Conservation (phyloP, 2,113 vertebrate genomes). For the Rhea americana region DNA sequence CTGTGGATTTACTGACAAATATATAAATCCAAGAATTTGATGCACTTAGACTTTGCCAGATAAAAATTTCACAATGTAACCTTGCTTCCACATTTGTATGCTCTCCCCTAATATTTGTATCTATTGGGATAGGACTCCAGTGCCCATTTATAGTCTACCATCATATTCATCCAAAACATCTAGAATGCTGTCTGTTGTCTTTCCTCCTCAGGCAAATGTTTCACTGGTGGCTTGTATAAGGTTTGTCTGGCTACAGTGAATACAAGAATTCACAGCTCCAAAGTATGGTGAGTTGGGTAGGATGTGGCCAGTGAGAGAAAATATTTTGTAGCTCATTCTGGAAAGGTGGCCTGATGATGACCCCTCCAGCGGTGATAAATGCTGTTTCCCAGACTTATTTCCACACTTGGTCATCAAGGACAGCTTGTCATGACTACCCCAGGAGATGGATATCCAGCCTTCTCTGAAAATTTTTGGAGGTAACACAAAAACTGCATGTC, state of each 20-base stretch:
- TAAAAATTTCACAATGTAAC: neutral
- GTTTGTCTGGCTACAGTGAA: neutral
- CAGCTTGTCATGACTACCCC: neutral
- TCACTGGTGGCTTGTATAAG: neutral
- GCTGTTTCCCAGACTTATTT: neutral
- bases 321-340: neutral
- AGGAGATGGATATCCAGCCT: rapidly evolving
- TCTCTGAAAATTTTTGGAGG: neutral
- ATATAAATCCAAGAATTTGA: neutral
- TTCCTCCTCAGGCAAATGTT: neutral
- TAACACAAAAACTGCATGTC: neutral
- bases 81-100: neutral
- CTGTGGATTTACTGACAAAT: neutral
- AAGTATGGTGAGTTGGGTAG: neutral
- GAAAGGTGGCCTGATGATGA: neutral
- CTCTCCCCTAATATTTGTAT: neutral
- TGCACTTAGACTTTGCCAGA: neutral
- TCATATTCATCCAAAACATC: neutral
- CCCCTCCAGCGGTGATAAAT: neutral
- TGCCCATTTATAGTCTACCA: neutral
- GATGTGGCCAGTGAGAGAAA: neutral
- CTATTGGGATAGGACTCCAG: neutral
- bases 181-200: neutral
- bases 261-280: neutral
- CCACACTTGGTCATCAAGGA: neutral